phyloP scores from a whole-genome alignment of 2,888 invertebrate genomes.

The Oeneis ivallda region DNA sequence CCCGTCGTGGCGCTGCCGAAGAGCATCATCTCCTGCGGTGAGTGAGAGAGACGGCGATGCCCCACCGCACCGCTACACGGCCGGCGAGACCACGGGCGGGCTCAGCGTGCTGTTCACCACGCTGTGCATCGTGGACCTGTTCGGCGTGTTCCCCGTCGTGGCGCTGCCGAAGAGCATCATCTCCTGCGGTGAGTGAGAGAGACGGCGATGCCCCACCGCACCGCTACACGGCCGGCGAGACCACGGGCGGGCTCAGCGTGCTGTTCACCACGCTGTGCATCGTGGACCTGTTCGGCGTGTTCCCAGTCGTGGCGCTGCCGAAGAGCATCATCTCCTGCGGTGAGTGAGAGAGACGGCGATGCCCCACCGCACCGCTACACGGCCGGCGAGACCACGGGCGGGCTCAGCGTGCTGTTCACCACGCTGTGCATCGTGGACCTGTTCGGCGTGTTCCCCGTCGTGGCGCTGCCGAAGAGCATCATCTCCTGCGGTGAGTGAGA shows the following conservation, averaged over 20 bases:
- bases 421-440: constrained; percentile 89
- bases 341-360: constrained; percentile 49
- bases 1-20: constrained; percentile 89
- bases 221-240: constrained; percentile 54
- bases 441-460: constrained; percentile 91
- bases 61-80: constrained; percentile 53
- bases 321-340: constrained; percentile 89
- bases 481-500: constrained; percentile 85
- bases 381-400: constrained; percentile 62
- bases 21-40: constrained; percentile 88
- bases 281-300: constrained; percentile 91
- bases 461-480: constrained; percentile 88
- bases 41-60: constrained; percentile 36
- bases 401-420: constrained; percentile 86
- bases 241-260: constrained; percentile 82
- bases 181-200: constrained; percentile 82
- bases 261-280: constrained; percentile 88
- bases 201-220: constrained; percentile 48
- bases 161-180: constrained; percentile 88
- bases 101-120: constrained; percentile 86
- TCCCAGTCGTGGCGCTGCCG: constrained; percentile 89
- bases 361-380: constrained; percentile 52
- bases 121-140: constrained; percentile 89
- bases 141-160: constrained; percentile 91
- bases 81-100: constrained; percentile 67